A percentile compares a stretch with the other conserved stretches of the same genome.
phyloP scores from a whole-genome alignment of 2,888 invertebrate species.

The Zootermopsis nevadensis region DNA sequence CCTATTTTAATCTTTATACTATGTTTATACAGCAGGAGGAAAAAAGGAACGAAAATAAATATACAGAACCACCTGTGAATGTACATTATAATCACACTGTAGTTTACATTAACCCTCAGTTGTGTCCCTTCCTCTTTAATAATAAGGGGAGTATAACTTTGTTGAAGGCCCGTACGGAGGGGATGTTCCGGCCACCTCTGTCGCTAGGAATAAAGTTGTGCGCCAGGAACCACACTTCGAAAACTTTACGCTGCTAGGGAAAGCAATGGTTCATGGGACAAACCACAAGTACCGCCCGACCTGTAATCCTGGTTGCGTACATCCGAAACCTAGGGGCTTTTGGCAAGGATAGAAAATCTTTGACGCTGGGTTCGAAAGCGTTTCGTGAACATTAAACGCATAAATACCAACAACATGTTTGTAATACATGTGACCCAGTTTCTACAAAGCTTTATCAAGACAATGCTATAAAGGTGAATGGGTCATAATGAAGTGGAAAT shows the following conservation, averaged over 20 bases:
- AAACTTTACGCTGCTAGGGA: not conserved
- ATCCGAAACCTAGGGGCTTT: not conserved
- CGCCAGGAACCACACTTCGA: not conserved
- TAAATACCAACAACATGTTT: not conserved
- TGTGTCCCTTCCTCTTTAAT: not conserved
- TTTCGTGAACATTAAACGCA: not conserved
- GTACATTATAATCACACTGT: not conserved
- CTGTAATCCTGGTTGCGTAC: not conserved
- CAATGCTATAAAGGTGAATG: not conserved
- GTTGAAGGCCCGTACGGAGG: not conserved
- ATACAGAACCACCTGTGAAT: too few relatives aligned
- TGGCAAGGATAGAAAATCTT: not conserved
- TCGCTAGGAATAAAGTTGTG: not conserved
- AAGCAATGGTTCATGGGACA: not conserved
- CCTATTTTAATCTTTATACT: too few relatives aligned
- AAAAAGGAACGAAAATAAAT: too few relatives aligned
- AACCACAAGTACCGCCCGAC: not conserved
- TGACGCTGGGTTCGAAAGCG: not conserved
- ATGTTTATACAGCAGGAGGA: too few relatives aligned
- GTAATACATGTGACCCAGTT: not conserved
- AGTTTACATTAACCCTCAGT: not conserved
- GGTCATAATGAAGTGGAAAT: too few relatives aligned
- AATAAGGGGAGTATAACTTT: slow-evolving; percentile 1
- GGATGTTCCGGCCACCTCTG: too few relatives aligned
- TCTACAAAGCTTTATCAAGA: not conserved